Base-by-base conservation (phyloP, 1,140 invertebrate genomes). In the Zelostemma sp. region DNA sequence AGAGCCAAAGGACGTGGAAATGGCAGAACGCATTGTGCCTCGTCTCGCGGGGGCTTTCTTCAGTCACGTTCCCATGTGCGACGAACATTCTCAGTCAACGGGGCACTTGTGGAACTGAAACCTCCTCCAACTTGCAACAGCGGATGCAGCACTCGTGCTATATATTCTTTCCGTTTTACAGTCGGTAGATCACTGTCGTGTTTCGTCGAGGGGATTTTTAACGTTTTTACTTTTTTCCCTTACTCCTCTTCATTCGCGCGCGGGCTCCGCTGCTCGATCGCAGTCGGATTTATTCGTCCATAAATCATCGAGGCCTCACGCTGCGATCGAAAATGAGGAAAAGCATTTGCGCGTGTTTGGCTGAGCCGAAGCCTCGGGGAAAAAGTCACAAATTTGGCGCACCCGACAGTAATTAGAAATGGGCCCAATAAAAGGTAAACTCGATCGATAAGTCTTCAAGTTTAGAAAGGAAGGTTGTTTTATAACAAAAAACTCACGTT, bases 161-260 rank as follows among this genome's bases (percentile, higher is more conserved):
- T 43, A 38, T 55, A 66, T 33, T 69, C 69, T 69, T 74, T 66
- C 73, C 46, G 69, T 77, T 77, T 73, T 63, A 55, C 58, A 57
- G 53, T 50, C 70, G 68, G 66, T 70, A 67, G 58, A 73, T 78
- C 76, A 78, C 67, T 66, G 73, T 77, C 71, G 64, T 41, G 65
- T 72, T 72, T 72, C 63, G 58, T 74, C 63, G 48, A 59, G 51
- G 51, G 31, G 47, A 33, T 50, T 58, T 70, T 68, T 77, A 74
- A 64, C 59, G 69, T 77, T 77, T 73, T 57, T 21, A 55, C 49
- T 63, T 40, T 60, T 49, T 40, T 31, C 31, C 21, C 33, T 17
- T 25, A 21, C 40, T 16, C 12, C 19, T 16, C n/a, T 47, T 8
- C 45, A 5, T 33, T 38, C 15, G 41, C 40, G 9, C 19, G 0